Conservation (phyloP, 2,888 invertebrate species). For the Auanema sp. region DNA sequence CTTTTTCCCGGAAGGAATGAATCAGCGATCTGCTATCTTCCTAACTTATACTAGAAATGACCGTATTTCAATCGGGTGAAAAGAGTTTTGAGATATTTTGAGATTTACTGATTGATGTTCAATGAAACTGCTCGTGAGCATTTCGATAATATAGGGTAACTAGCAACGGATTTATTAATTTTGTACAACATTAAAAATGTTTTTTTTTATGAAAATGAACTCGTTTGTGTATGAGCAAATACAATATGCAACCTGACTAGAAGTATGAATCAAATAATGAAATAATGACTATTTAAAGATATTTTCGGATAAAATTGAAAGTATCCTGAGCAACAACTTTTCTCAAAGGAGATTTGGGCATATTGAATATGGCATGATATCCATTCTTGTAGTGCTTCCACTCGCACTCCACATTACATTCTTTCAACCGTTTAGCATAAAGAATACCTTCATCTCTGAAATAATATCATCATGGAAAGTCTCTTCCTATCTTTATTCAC, state of each 20-base stretch:
- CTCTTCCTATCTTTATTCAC: slow-evolving; percentile 51
- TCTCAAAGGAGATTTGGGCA: slow-evolving; percentile 49
- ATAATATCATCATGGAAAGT: slow-evolving; percentile 39
- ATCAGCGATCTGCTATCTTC: no score
- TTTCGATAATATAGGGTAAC: no score
- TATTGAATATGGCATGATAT: slow-evolving; percentile 59
- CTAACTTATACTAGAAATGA: no score
- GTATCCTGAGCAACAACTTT: slow-evolving; percentile 50
- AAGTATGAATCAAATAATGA: neutral
- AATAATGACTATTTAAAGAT: slow-evolving; percentile 7
- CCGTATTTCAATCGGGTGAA: no score
- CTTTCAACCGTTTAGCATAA: slow-evolving; percentile 46
- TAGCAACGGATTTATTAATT: no score
- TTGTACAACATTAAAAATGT: no score
- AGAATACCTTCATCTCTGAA: slow-evolving; percentile 60
- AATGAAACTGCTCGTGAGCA: no score
- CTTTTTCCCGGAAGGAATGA: no score
- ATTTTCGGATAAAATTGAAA: slow-evolving; percentile 22
- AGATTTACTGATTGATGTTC: no score
- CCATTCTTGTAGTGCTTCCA: slow-evolving; percentile 44
- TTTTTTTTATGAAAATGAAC: no score
- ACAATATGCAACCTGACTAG: slow-evolving; percentile 1
- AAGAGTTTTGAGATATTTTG: no score
- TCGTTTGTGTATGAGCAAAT: neutral
- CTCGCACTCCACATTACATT: slow-evolving; percentile 34